phyloP scores from a whole-genome alignment of 64 coral and sea anemone genomes.

The Anthopleura sola region DNA sequence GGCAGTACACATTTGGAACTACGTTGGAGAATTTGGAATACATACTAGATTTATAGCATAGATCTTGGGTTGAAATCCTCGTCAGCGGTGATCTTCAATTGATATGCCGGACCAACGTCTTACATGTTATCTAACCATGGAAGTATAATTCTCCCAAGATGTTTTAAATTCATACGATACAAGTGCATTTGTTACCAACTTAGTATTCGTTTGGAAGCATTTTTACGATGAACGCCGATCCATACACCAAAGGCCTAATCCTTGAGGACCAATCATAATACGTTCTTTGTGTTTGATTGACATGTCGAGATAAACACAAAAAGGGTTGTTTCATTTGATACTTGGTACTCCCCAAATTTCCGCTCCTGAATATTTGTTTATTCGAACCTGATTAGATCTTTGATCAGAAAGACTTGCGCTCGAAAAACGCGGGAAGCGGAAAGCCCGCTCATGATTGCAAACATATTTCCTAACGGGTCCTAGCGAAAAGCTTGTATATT shows the following conservation, averaged over 20 bases:
- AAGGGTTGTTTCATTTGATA: slow-evolving; percentile 31
- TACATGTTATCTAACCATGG: not conserved
- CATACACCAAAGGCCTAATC: not conserved
- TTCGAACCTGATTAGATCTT: slow-evolving; percentile 28
- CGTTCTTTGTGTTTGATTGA: slow-evolving; percentile 23
- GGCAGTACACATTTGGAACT: not conserved
- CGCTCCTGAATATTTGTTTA: slow-evolving; percentile 30
- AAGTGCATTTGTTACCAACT: slow-evolving; percentile 23
- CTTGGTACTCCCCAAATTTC: slow-evolving; percentile 27
- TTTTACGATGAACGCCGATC: slow-evolving; percentile 7
- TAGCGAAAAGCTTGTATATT: not conserved
- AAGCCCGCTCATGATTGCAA: not conserved
- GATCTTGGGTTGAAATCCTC: not conserved
- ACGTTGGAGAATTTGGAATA: not conserved
- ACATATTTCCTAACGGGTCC: slow-evolving; percentile 1
- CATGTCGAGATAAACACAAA: slow-evolving; percentile 2
- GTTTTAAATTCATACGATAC: not conserved
- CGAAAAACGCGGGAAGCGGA: slow-evolving; percentile 7
- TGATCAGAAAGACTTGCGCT: slow-evolving; percentile 10
- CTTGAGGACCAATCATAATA: not conserved
- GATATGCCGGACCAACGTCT: not conserved
- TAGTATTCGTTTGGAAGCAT: slow-evolving; percentile 14
- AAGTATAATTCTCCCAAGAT: not conserved
- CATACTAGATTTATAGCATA: not conserved
- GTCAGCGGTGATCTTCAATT: not conserved